Percentiles rank a stretch among this genome's conserved stretches.
phyloP scores from a whole-genome alignment of 1,140 invertebrate genomes.

The Eriocheir sinensis region DNA sequence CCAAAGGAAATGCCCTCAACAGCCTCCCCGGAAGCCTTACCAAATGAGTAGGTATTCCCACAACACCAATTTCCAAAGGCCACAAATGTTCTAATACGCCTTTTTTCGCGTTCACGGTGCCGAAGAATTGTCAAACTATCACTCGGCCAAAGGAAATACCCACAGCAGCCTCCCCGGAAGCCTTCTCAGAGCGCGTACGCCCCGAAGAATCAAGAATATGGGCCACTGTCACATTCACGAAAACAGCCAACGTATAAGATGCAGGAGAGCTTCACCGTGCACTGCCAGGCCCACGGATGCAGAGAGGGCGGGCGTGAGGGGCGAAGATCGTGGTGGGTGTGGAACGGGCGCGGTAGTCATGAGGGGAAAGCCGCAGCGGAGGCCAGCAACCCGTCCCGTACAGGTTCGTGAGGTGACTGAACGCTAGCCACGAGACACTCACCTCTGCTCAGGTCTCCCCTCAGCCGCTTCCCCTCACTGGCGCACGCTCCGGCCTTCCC shows the following conservation, averaged over 20 bases:
- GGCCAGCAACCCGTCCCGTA: constrained; percentile 52
- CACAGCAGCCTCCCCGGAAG: too few species aligned
- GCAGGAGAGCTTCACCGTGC: not conserved
- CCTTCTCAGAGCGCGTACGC: too few species aligned
- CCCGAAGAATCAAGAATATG: too few species aligned
- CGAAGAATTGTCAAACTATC: too few species aligned
- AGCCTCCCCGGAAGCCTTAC: too few species aligned
- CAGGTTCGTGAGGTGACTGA: constrained; percentile 47
- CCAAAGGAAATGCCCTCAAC: too few species aligned
- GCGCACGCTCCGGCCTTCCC: not conserved
- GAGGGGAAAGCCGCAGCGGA: not conserved
- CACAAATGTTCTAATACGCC: too few species aligned
- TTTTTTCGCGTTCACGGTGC: too few species aligned
- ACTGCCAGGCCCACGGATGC: not conserved
- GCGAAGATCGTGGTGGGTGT: not conserved
- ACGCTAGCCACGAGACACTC: not conserved
- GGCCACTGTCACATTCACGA: too few species aligned
- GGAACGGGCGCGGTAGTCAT: not conserved
- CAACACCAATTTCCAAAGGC: too few species aligned
- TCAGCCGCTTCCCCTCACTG: not conserved
- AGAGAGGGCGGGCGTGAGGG: not conserved
- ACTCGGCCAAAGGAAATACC: too few species aligned
- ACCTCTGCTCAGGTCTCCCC: not conserved
- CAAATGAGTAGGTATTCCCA: too few species aligned
- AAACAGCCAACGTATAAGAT: not conserved